Base-by-base conservation (phyloP, 2,797 vertebrate genomes). In the Pantherophis alleghaniensis region DNA sequence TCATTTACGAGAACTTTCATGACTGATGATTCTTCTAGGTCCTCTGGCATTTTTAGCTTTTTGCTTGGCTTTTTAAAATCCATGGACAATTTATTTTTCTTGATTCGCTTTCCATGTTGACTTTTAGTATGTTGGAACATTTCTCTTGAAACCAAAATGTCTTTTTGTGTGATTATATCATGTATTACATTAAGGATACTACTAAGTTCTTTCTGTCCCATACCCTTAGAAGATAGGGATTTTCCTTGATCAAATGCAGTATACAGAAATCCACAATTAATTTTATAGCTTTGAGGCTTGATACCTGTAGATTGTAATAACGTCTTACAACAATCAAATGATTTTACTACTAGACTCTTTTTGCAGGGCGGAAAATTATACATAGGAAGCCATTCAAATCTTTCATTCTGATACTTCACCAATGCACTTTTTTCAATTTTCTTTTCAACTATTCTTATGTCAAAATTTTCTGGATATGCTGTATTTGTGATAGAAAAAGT, bases 321-420 rank as follows among this genome's bases (percentile, higher is more conserved):
- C 0, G 94, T 94, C 83, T 86, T 93, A 66, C 66, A 95, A 94
- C 93, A 97, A 91, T 96, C 94, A 86, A 95, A 91, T 87, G 97
- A 94, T 28, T 94, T 93, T 74, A 97, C 97, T 96, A 96, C 90
- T 0, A 95, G 96, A 94, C 96, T 96, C 94, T 94, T 97, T 88
- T 90, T 94, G 94, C 93, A 95, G 87, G 94, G 74, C 66, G 95
- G 95, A 87, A 51, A 32, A 11, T 87, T 87, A 74, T 94, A 91
- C 90, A 94, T 91, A 20, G 59, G 26, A 90, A 47, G 55, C 87
- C 66, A 95, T 92, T 90, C 94, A 88, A 26, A 20, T 92, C 7
- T 87, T 89, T 96, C 95, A 96, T 96, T 90, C 92, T 92, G 66
- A 7, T 51, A 92, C 88, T 95, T 56, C 94, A 92, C 86, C 86